Conservation (phyloP, 2,888 invertebrate genomes). For the Parnassius smintheus region DNA sequence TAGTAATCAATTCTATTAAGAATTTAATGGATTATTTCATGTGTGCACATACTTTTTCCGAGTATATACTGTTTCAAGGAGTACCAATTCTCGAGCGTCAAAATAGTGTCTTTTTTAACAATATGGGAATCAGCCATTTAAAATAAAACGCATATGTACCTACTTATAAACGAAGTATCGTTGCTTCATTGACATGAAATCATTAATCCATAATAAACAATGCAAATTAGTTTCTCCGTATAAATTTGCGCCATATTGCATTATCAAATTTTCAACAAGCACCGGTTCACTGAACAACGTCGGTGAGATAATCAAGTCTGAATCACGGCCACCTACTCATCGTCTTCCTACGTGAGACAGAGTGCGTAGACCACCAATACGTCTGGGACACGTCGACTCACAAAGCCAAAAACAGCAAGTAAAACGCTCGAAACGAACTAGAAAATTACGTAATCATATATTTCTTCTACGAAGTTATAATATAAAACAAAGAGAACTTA, state of each 20-base stretch:
- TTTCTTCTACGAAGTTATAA: too few relatives aligned
- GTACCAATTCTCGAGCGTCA: too few relatives aligned
- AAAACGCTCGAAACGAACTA: not conserved
- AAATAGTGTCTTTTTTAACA: too few relatives aligned
- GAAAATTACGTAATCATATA: not conserved
- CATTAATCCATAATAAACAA: slow-evolving; percentile 4
- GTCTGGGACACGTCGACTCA: slow-evolving; percentile 20
- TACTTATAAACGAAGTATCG: too few relatives aligned
- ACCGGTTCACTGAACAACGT: slow-evolving; percentile 13
- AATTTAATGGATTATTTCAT: too few relatives aligned
- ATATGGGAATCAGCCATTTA: too few relatives aligned
- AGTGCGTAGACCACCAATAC: slow-evolving; percentile 22
- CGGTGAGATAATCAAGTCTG: slow-evolving; percentile 23
- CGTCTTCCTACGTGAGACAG: slow-evolving; percentile 32
- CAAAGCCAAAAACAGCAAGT: not conserved
- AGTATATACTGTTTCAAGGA: too few relatives aligned
- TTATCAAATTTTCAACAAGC: slow-evolving; percentile 12
- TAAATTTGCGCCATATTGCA: slow-evolving; percentile 2
- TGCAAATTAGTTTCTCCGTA: not conserved
- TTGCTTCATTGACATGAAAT: not conserved
- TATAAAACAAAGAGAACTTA: too few relatives aligned
- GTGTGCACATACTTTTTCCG: too few relatives aligned
- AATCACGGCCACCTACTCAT: slow-evolving; percentile 7
- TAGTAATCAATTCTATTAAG: too few relatives aligned
- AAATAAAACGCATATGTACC: too few relatives aligned